Evolutionary conservation across 2,888 invertebrate genomes (phyloP).

Genomic region (Eupithecia insigniata): DNA sequence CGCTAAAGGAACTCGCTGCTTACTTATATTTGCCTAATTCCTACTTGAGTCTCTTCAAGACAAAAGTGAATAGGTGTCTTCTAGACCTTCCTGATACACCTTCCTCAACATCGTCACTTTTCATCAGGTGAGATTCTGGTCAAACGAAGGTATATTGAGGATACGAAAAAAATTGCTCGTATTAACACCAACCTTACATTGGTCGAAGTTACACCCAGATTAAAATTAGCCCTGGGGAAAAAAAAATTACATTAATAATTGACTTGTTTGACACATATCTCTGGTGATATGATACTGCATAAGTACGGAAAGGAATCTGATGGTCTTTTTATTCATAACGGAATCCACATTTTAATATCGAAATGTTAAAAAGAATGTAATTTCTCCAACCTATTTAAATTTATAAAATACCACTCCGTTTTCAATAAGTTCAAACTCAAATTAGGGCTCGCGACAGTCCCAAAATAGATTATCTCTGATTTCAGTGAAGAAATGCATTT

Average conservation of each 20-base stretch:
- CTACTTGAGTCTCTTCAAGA: too few species aligned
- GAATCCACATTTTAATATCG: background rate
- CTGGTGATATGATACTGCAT: background rate
- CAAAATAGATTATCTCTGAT: constrained; percentile 42
- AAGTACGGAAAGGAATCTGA: background rate
- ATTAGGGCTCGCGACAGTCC: constrained; percentile 37
- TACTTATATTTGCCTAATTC: too few species aligned
- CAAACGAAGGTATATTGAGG: too few species aligned
- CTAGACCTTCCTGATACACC: too few species aligned
- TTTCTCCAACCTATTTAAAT: background rate
- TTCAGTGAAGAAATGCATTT: constrained; percentile 53
- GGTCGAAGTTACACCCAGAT: background rate
- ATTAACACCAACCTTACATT: background rate
- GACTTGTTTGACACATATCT: background rate
- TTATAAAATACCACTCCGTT: constrained; percentile 32
- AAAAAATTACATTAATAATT: background rate
- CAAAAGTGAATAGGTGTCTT: too few species aligned
- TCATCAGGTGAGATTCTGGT: too few species aligned
- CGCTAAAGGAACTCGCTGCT: too few species aligned
- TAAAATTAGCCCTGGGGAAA: background rate
- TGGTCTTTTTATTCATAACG: background rate
- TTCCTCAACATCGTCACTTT: too few species aligned
- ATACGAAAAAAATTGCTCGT: too few species aligned
- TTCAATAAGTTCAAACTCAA: constrained; percentile 28
- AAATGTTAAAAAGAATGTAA: background rate